Conservation (phyloP, 2,113 vertebrate genomes). For the Silurus meridionalis region DNA sequence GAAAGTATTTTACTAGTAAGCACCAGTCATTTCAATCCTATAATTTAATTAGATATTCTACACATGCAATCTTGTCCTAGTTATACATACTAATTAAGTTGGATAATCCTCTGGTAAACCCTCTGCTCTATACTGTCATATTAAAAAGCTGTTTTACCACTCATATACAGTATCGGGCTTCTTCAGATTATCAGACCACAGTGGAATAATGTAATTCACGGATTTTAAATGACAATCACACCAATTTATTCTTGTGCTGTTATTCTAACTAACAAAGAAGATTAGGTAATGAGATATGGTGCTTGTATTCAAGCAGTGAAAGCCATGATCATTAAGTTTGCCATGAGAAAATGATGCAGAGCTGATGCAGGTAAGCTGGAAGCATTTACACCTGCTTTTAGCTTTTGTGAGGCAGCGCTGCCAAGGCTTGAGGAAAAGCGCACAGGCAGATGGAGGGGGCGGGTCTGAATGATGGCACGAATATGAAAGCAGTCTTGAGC, state of each 20-base stretch:
- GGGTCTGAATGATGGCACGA: neutral
- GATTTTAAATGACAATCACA: neutral
- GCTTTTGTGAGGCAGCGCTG: constrained; percentile 20
- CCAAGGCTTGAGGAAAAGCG: neutral
- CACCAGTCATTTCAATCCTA: neutral
- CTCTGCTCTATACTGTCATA: neutral
- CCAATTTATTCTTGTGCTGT: neutral
- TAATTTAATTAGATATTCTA: neutral
- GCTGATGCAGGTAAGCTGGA: constrained; percentile 9
- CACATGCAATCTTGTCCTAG: neutral
- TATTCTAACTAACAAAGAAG: constrained; percentile 33
- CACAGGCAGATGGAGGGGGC: constrained; percentile 15
- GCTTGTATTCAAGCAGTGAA: neutral
- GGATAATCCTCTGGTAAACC: neutral
- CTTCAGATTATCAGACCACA: neutral
- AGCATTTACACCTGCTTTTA: constrained; percentile 10
- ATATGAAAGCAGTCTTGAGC: constrained; percentile 18
- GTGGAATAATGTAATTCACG: neutral
- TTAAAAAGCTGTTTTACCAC: neutral
- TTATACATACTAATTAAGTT: neutral
- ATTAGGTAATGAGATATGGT: neutral
- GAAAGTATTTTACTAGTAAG: neutral
- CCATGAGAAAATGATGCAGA: neutral
- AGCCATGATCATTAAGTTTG: neutral
- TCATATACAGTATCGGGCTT: neutral